Base-by-base conservation (phyloP, 2,797 vertebrate species). In the Propithecus deckenii region DNA sequence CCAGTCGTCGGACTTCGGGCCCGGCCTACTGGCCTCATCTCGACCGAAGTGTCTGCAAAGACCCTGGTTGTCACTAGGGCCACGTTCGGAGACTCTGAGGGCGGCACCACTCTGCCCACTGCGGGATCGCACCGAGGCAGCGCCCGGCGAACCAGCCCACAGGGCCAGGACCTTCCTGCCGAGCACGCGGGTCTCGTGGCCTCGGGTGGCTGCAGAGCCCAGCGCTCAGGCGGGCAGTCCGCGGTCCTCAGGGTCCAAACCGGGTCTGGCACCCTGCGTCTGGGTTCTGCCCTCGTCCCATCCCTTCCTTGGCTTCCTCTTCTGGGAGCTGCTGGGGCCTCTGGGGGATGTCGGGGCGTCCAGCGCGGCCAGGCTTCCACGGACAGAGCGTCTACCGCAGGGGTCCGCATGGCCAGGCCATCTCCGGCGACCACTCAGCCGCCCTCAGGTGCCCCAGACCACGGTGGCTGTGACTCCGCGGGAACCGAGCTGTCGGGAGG, bases 201-300 rank as follows among this genome's bases (percentile, higher is more conserved):
- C 50, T 17, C 2, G n/a, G 63, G 23, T 35, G 85, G 30, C 5
- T 18, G 46, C 5, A 8, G 72, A 50, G 48, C 74, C 63, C 2
- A 23, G 38, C 8, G n/a, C 18, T 28, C 13, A 2, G 41, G 23
- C 2, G 17, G 11, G 55, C 23, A 59, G 57, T 20, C 7, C 48
- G 23, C 57, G 1, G 35, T 32, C 52, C 35, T 4, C 48, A 15
- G 0, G 22, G 20, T 22, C 52, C 8, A 15, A 28, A 28, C 13
- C n/a, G 2, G 83, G 32, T 0, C 12, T 1, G 23, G 35, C 4
- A 32, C 52, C 63, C 7, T 20, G 94, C 28, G 1, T 52, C 7
- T 1, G 3, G 5, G 17, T 57, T 25, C 1, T 1, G 52, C 5
- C 4, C 30, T 3, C 7, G 11, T 25, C 8, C 0, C 0, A 0